Evolutionary conservation across 2,113 vertebrate species (phyloP).

Genomic region (Callaeas wilsoni): DNA sequence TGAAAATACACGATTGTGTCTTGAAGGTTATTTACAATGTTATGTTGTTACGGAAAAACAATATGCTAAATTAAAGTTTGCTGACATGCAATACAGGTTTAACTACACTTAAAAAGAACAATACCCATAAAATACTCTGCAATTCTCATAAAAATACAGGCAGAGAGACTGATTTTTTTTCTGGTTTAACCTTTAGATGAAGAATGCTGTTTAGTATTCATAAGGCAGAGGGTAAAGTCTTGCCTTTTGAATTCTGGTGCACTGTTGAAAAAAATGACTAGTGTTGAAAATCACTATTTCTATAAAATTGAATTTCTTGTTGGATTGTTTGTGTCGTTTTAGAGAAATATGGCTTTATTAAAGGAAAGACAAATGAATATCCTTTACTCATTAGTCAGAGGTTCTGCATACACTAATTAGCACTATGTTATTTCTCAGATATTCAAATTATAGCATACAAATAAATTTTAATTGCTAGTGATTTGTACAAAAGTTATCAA

Average conservation of each 20-base stretch:
- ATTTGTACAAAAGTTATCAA: constrained; percentile 31
- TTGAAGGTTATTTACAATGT: background rate
- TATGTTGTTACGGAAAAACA: background rate
- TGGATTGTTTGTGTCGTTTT: background rate
- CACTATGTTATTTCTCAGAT: background rate
- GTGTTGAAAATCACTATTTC: background rate
- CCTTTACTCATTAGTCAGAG: background rate
- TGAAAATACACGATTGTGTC: background rate
- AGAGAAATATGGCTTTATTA: constrained; percentile 3
- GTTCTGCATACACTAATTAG: background rate
- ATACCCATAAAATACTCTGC: background rate
- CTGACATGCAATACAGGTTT: background rate
- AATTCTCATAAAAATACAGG: background rate
- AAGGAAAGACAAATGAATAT: background rate
- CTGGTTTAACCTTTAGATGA: background rate
- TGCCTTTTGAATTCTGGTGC: background rate
- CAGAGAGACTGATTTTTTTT: background rate
- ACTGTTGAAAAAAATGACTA: background rate
- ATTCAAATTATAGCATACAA: constrained; percentile 38
- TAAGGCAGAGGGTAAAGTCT: background rate
- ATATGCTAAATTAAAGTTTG: background rate
- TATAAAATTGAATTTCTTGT: constrained; percentile 4
- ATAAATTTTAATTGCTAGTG: constrained; percentile 50
- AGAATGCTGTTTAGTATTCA: constrained; percentile 14
- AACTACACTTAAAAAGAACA: background rate